A percentile compares a stretch with the other conserved stretches of the same genome.
These are phyloP conservation scores for Enteromius thamalakanensis DNA, from an alignment of 2,797 vertebrate genomes.

Conservation along the genomic window DNA sequence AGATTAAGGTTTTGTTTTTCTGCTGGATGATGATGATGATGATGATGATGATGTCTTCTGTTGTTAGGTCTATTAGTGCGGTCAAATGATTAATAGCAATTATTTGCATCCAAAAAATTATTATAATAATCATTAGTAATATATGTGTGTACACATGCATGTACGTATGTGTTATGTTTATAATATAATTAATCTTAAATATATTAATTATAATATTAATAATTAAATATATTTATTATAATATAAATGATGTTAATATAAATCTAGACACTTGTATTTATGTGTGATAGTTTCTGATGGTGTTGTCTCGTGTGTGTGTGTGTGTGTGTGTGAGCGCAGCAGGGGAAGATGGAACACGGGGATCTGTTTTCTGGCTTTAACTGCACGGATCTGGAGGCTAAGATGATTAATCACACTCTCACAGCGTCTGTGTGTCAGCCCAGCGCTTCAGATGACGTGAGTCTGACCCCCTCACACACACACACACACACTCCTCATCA, in stretches of 20 bases:
- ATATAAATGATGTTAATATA: no score
- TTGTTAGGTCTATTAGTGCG: no score
- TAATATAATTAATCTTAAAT: no score
- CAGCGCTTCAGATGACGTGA: background rate
- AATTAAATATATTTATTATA: no score
- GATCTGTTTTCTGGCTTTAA: constrained; percentile 63
- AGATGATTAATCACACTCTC: constrained; percentile 71
- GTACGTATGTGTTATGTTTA: no score
- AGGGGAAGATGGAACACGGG: constrained; percentile 7
- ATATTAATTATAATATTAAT: no score
- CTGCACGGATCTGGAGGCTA: constrained; percentile 66
- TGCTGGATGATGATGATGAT: background rate
- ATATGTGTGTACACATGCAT: no score
- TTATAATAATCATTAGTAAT: no score
- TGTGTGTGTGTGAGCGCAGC: constrained; percentile 58
- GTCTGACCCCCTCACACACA: background rate
- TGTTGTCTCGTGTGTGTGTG: background rate
- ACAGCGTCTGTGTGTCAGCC: constrained; percentile 79
- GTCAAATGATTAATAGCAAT: no score
- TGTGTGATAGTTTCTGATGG: background rate
- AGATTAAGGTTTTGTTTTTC: background rate
- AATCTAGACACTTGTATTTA: background rate
- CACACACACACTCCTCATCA: no score
- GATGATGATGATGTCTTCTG: background rate
- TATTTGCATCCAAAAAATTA: no score